Percentiles rank a stretch among this genome's conserved stretches.
Conservation (phyloP, 2,888 invertebrate species). For the Hoplodrina ambigua region DNA sequence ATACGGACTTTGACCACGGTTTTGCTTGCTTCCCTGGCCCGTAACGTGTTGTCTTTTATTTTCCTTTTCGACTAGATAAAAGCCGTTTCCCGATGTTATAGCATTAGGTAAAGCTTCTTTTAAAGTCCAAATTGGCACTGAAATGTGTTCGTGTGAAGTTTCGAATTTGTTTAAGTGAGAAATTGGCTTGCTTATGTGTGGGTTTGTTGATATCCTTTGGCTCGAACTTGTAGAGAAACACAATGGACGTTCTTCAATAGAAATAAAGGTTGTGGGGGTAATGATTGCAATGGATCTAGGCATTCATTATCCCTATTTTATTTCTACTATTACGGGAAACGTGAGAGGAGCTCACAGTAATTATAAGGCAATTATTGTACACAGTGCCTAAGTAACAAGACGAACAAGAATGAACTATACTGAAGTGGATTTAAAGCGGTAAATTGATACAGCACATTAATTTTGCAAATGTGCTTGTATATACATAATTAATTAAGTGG, state of each 20-base stretch:
- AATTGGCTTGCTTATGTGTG: slow-evolving; percentile 27
- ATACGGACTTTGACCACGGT: slow-evolving; percentile 68
- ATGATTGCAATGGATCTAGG: slow-evolving; percentile 16
- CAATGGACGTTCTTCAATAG: slow-evolving; percentile 1
- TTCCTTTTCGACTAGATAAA: slow-evolving; percentile 71
- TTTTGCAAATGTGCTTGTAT: neutral
- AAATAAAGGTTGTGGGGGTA: neutral
- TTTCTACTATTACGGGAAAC: neutral
- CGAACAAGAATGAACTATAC: neutral
- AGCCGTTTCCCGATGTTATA: slow-evolving; percentile 68
- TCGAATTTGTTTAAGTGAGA: slow-evolving; percentile 46
- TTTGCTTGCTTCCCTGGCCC: slow-evolving; percentile 60
- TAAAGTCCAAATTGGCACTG: slow-evolving; percentile 60
- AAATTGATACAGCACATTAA: neutral
- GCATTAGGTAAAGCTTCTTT: slow-evolving; percentile 65
- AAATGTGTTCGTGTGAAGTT: slow-evolving; percentile 48
- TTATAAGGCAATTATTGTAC: slow-evolving; percentile 12
- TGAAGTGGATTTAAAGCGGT: neutral
- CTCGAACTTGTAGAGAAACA: slow-evolving; percentile 7
- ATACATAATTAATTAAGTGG: no score
- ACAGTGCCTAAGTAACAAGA: neutral
- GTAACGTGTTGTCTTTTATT: slow-evolving; percentile 70
- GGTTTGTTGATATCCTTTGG: slow-evolving; percentile 29
- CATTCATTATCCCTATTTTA: neutral
- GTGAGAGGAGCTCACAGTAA: neutral